These are phyloP conservation scores for Autographa gamma DNA, from an alignment of 2,888 invertebrate species.

Conservation along the genomic window DNA sequence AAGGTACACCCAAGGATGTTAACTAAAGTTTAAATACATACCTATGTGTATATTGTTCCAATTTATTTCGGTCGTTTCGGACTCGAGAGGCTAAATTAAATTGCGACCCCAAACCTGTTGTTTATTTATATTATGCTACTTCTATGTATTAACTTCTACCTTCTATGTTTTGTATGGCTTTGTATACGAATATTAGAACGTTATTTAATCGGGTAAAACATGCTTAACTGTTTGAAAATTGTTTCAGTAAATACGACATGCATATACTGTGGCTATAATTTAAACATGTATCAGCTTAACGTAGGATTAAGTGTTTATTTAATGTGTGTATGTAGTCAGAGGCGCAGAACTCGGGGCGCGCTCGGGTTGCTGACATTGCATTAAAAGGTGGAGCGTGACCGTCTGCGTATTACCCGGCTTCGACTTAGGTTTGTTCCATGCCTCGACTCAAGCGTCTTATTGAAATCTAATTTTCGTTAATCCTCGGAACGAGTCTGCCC, in stretches of 20 bases:
- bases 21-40: constrained; percentile 54
- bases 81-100: constrained; percentile 60
- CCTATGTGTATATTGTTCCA: constrained; percentile 54
- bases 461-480: constrained; percentile 88
- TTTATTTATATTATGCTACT: constrained; percentile 60
- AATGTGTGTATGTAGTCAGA: constrained; percentile 48
- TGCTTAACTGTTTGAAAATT: constrained; percentile 38
- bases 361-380: constrained; percentile 77
- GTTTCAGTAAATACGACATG: constrained; percentile 46
- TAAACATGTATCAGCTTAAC: constrained; percentile 50
- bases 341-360: constrained; percentile 43
- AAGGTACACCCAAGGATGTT: constrained; percentile 51
- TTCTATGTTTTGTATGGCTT: constrained; percentile 46
- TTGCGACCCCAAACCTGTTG: constrained; percentile 59
- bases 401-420: constrained; percentile 80
- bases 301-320: constrained; percentile 48
- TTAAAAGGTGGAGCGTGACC: constrained; percentile 83
- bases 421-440: constrained; percentile 80
- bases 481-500: constrained; percentile 78
- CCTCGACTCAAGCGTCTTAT: constrained; percentile 85
- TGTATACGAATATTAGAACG: constrained; percentile 45
- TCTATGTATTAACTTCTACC: constrained; percentile 54
- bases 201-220: constrained; percentile 50
- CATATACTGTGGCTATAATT: constrained; percentile 45
- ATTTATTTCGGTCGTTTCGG: constrained; percentile 62